Conservation (phyloP, 1,140 invertebrate species). For the Leptonema lineaticorne region DNA sequence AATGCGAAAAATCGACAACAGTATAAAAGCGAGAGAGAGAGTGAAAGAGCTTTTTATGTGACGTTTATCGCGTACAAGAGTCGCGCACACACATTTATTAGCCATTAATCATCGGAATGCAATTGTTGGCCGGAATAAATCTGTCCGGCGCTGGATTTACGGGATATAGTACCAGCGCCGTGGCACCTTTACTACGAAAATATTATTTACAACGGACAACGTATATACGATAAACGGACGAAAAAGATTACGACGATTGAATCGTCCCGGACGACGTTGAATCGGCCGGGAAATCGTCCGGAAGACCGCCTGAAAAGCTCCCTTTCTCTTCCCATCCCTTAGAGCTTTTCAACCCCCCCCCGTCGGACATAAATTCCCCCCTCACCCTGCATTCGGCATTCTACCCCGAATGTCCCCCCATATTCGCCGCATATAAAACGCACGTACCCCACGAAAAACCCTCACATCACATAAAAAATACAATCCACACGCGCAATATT, state of each 20-base stretch:
- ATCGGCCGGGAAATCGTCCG: constrained; percentile 9
- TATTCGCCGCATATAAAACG: background rate
- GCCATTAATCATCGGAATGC: constrained; percentile 39
- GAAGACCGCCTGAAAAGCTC: constrained; percentile 10
- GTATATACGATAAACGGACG: background rate
- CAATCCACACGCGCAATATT: background rate
- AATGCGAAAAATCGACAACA: too few species aligned
- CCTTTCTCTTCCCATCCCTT: too few species aligned
- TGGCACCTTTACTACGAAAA: background rate
- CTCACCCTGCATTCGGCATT: background rate
- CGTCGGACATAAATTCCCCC: background rate
- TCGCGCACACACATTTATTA: constrained; percentile 31
- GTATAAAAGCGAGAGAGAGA: too few species aligned
- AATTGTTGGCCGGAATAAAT: constrained; percentile 31
- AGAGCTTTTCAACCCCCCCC: too few species aligned
- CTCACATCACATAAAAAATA: too few species aligned
- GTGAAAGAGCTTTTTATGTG: too few species aligned
- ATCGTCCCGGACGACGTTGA: constrained; percentile 5
- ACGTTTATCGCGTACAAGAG: constrained; percentile 27
- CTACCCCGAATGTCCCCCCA: background rate
- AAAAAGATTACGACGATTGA: constrained; percentile 14
- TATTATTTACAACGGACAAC: background rate
- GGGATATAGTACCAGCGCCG: background rate
- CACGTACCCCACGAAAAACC: too few species aligned
- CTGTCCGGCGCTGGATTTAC: background rate